Conservation (phyloP, 2,113 vertebrate species). For the Pholis gunnellus region DNA sequence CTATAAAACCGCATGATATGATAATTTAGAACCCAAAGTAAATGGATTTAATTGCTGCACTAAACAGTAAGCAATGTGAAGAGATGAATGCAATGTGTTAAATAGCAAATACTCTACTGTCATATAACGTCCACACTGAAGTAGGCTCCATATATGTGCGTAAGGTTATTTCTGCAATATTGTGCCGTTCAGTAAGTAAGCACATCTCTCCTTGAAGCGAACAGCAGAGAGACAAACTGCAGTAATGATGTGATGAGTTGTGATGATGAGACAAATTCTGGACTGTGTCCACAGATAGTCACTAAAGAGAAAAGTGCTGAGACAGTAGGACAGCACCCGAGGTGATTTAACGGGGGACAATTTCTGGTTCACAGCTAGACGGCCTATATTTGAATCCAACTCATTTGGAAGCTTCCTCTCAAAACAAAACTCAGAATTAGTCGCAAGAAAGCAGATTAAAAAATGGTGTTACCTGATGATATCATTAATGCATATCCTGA, state of each 20-base stretch:
- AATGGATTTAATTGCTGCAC: constrained; percentile 34
- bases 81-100: constrained; percentile 15
- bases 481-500: not conserved
- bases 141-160: not conserved
- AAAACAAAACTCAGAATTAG: not conserved
- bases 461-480: not conserved
- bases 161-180: not conserved
- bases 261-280: constrained; percentile 39
- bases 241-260: constrained; percentile 33
- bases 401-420: constrained; percentile 1
- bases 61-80: constrained; percentile 44
- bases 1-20: constrained; percentile 46
- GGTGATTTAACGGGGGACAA: constrained; percentile 25
- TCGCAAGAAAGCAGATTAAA: not conserved
- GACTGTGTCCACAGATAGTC: constrained; percentile 42
- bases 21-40: constrained; percentile 39
- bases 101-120: not conserved
- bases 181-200: constrained; percentile 11
- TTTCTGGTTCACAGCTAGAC: constrained; percentile 44
- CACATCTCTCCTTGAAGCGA: constrained; percentile 22
- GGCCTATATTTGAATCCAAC: constrained; percentile 18
- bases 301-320: constrained; percentile 39
- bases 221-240: constrained; percentile 38
- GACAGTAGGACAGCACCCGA: constrained; percentile 25
- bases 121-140: not conserved